Evolutionary conservation across 2,113 vertebrate species (phyloP).

Genomic region (Ellobius talpinus): DNA sequence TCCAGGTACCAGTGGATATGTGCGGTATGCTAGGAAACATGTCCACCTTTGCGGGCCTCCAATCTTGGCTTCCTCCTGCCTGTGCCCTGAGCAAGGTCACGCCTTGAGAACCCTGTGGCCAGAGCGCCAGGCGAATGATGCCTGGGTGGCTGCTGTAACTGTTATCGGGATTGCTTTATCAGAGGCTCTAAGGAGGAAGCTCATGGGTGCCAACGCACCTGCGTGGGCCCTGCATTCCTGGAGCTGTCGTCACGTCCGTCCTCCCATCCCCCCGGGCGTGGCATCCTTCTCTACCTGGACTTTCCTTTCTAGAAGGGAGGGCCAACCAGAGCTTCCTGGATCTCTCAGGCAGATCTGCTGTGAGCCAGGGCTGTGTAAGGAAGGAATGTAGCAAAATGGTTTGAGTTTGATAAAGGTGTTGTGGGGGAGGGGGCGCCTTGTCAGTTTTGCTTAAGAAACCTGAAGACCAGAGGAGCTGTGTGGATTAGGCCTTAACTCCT

Average conservation of each 20-base stretch:
- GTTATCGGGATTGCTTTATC: constrained; percentile 63
- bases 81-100: background rate
- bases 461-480: background rate
- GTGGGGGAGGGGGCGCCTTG: constrained; percentile 46
- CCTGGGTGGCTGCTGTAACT: background rate
- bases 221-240: constrained; percentile 77
- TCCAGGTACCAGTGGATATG: background rate
- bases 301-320: constrained; percentile 74
- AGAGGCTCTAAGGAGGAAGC: constrained; percentile 69
- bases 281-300: constrained; percentile 64
- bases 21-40: background rate
- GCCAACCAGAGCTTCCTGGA: constrained; percentile 61
- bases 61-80: background rate
- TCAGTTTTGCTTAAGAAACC: constrained; percentile 1
- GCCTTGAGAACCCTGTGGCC: background rate
- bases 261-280: constrained; percentile 59
- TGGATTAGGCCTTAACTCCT: background rate
- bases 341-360: constrained; percentile 50
- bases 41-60: background rate
- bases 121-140: background rate
- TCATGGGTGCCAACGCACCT: constrained; percentile 72
- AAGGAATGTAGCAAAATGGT: constrained; percentile 69
- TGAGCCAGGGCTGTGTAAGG: constrained; percentile 41
- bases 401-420: constrained; percentile 63
- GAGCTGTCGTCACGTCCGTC: constrained; percentile 72